These are phyloP conservation scores for Paralichthys olivaceus DNA, from an alignment of 2,113 vertebrate genomes.

Conservation along the genomic window DNA sequence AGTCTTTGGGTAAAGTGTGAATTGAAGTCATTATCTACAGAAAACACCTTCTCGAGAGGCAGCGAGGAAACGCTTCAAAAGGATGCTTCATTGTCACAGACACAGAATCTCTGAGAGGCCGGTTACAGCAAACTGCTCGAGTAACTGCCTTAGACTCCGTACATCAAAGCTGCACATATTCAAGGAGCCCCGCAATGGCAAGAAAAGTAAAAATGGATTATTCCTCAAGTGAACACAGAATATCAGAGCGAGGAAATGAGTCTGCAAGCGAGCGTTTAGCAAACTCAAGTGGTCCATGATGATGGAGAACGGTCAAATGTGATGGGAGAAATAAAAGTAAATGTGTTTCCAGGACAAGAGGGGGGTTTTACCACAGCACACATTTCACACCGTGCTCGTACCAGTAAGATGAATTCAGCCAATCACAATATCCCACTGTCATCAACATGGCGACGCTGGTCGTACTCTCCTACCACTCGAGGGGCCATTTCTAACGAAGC, in stretches of 20 bases:
- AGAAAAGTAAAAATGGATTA: constrained; percentile 44
- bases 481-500: constrained; percentile 8
- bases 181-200: constrained; percentile 47
- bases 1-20: constrained; percentile 45
- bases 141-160: constrained; percentile 63
- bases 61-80: constrained; percentile 62
- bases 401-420: constrained; percentile 20
- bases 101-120: constrained; percentile 59
- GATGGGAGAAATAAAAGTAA: background rate
- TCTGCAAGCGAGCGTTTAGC: too few relatives aligned
- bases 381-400: background rate
- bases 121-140: constrained; percentile 62
- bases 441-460: background rate
- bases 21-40: constrained; percentile 73
- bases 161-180: constrained; percentile 73
- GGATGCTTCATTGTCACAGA: constrained; percentile 59
- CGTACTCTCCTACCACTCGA: background rate
- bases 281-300: background rate
- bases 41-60: constrained; percentile 69
- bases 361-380: background rate
- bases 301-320: background rate
- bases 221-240: constrained; percentile 56
- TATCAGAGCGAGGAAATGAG: background rate
- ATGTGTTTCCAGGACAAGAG: background rate
- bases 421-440: constrained; percentile 14